A percentile compares a stretch with the other conserved stretches of the same genome.
Conservation (phyloP, 1,140 invertebrate species). For the Drosophila parvula region DNA sequence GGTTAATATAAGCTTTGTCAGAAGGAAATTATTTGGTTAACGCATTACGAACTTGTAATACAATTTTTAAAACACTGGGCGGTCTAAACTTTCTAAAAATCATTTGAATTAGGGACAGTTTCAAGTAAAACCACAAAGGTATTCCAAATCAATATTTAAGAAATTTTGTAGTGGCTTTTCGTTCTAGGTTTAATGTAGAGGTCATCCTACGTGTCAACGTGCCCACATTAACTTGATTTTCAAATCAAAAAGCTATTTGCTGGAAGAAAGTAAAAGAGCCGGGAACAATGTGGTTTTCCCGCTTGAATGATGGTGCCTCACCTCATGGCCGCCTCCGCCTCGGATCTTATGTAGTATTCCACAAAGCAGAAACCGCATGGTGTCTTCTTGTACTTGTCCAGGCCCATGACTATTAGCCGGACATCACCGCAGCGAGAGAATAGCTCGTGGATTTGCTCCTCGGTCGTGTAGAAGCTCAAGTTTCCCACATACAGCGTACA, state of each 20-base stretch:
- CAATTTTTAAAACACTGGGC: neutral
- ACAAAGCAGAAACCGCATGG: slow-evolving; percentile 99
- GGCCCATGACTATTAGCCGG: slow-evolving; percentile 97
- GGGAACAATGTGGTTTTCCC: neutral
- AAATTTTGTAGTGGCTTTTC: neutral
- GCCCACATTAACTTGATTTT: neutral
- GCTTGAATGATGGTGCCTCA: slow-evolving; percentile 44
- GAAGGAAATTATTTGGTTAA: too few relatives aligned
- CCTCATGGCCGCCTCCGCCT: slow-evolving; percentile 97
- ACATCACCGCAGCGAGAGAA: slow-evolving; percentile 98
- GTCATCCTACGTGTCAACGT: neutral
- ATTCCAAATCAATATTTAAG: neutral
- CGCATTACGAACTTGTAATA: neutral
- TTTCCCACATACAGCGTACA: slow-evolving; percentile 98
- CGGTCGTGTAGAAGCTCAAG: slow-evolving; percentile 99
- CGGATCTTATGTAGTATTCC: slow-evolving; percentile 95
- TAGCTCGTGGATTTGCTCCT: slow-evolving; percentile 99
- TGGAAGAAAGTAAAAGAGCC: neutral
- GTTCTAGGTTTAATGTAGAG: neutral
- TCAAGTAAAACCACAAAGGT: neutral
- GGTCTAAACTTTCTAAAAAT: neutral
- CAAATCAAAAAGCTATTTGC: neutral
- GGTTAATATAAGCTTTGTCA: too few relatives aligned
- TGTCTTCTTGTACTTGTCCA: slow-evolving; percentile 99
- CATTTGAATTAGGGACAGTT: neutral